A percentile compares a stretch with the other conserved stretches of the same genome.
Evolutionary conservation across 2,797 vertebrate genomes (phyloP).

Genomic region (Salarias fasciatus): DNA sequence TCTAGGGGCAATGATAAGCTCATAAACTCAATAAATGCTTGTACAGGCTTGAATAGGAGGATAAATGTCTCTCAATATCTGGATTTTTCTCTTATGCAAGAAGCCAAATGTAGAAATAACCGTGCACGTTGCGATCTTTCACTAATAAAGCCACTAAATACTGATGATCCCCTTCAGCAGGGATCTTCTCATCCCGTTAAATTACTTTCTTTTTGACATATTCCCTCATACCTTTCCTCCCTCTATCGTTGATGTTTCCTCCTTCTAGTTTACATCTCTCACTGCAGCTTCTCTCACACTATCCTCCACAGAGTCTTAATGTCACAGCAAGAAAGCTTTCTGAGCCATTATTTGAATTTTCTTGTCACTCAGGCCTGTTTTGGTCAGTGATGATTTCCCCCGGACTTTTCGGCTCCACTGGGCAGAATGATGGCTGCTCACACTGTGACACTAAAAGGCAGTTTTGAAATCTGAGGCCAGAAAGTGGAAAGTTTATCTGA

Average conservation of each 20-base stretch:
- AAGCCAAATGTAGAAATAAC: conserved; percentile 12
- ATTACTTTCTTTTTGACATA: too few species aligned
- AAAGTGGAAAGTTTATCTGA: neutral
- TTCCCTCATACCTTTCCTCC: neutral
- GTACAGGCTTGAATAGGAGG: neutral
- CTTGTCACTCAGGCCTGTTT: neutral
- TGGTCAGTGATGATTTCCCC: neutral
- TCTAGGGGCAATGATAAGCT: too few species aligned
- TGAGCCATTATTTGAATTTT: neutral
- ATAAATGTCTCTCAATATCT: conserved; percentile 22
- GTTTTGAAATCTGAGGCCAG: neutral
- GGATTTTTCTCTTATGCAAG: conserved; percentile 17
- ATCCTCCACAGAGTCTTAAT: neutral
- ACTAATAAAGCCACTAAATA: conserved; percentile 31
- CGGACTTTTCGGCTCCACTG: neutral
- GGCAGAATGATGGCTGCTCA: neutral
- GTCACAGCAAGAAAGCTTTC: neutral
- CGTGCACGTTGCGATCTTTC: conserved; percentile 23
- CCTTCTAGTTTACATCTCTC: conserved; percentile 4
- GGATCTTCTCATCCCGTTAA: too few species aligned
- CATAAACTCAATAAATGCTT: too few species aligned
- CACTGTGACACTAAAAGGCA: neutral
- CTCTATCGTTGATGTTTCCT: conserved; percentile 12
- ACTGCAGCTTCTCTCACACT: conserved; percentile 9
- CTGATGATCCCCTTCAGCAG: conserved; percentile 17